Percentiles rank a stretch among this genome's conserved stretches.
Conservation (phyloP, 2,797 vertebrate genomes). For the Falco peregrinus region DNA sequence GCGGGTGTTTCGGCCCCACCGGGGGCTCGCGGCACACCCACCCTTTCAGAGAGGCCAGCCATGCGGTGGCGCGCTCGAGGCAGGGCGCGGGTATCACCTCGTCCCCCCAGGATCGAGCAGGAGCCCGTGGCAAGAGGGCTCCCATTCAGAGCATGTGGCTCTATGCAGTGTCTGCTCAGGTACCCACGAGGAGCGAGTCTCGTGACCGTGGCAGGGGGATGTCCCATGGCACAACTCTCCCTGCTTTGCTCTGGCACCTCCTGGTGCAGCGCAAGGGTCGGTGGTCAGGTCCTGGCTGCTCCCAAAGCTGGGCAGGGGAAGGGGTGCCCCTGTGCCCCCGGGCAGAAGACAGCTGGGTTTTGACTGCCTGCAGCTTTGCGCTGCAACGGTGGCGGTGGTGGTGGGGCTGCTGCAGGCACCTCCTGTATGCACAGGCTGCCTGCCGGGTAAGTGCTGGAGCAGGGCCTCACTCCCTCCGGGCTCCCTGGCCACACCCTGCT, state of each 20-base stretch:
- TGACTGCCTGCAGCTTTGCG: not conserved
- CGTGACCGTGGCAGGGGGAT: too few relatives aligned
- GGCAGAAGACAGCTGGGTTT: not conserved
- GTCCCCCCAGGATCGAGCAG: rapidly evolving
- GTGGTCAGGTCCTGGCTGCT: too few relatives aligned
- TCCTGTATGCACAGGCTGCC: not conserved
- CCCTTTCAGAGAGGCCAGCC: rapidly evolving
- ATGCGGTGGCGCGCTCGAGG: rapidly evolving
- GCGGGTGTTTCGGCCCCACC: rapidly evolving
- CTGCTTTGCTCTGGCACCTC: not conserved
- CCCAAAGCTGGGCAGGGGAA: not conserved
- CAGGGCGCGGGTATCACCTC: too few relatives aligned
- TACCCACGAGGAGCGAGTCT: rapidly evolving
- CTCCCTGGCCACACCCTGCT: rapidly evolving
- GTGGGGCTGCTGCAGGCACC: too few relatives aligned
- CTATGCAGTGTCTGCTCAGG: rapidly evolving
- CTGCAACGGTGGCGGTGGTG: too few relatives aligned
- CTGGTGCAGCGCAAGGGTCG: rapidly evolving
- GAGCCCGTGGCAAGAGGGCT: rapidly evolving
- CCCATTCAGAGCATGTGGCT: rapidly evolving
- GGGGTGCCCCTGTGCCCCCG: rapidly evolving
- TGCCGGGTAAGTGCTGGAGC: not conserved
- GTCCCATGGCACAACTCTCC: rapidly evolving
- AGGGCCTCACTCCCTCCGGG: not conserved
- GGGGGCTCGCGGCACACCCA: too few relatives aligned